Evolutionary conservation across 1,140 invertebrate genomes (phyloP), one percentile per base, ranked within the genome.

Genomic region (Galendromus occidentalis): DNA sequence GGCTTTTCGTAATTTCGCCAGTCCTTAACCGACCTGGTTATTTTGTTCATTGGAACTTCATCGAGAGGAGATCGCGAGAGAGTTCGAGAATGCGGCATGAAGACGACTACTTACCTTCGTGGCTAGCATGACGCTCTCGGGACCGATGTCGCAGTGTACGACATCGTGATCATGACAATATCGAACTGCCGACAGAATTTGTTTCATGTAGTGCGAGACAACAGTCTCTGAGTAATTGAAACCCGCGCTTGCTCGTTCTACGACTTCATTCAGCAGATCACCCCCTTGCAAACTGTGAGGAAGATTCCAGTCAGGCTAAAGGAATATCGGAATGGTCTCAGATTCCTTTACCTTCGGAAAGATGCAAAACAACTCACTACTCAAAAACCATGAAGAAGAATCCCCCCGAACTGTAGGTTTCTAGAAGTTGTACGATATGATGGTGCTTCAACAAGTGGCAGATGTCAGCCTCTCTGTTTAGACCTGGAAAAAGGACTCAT

Each of bases 361-460:
- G 33, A 9, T 39, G 4, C 4, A 39, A 39, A 39, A 9, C 33
- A 39, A 79, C 91, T 92, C 82, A 97, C 93, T 91, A 94, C 84
- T 98, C 93, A 80, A 97, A 97, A 67, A 98, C 91, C 93, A 98
- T 96, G 75, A 96, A 97, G 1, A 98, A 81, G 86, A 96, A 94
- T 72, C 93, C 93, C 78, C 96, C 92, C 7, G 92, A 95, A 67
- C 91, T 94, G 81, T 98, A 98, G 0, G 93, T 98, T 78, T 98
- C 94, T 66, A 96, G 78, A 30, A 98, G 81, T 77, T 98, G 93
- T 59, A 96, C 92, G 69, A 98, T 97, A 77, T 97, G 93, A 2
- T 91, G 91, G 81, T 98, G 94, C 76, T 98, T 98, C 68, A 98
- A 78, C 86, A 95, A 92, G 76, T 97, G 93, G 78, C 93, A 98